Conservation (phyloP, 2,113 vertebrate species). For the Syrrhaptes paradoxus region DNA sequence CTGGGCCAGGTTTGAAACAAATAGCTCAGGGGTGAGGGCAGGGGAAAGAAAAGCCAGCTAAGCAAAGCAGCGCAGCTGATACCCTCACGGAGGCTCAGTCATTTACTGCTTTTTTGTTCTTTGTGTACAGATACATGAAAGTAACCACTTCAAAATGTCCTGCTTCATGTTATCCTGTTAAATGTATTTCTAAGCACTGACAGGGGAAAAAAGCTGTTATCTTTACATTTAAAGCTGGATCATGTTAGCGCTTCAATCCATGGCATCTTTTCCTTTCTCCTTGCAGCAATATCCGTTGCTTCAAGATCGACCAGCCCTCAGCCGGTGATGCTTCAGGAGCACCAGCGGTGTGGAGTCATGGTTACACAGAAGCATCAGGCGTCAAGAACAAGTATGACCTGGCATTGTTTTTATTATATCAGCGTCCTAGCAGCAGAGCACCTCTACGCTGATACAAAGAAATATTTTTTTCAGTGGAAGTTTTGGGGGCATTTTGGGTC, state of each 20-base stretch:
- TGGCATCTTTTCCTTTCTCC: conserved; percentile 7
- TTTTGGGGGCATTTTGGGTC: neutral
- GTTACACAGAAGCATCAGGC: conserved; percentile 94
- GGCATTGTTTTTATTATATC: fast-evolving
- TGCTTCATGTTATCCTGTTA: neutral
- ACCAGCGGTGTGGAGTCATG: conserved; percentile 96
- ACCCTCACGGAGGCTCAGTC: neutral
- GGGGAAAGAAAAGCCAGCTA: neutral
- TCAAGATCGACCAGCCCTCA: conserved; percentile 93
- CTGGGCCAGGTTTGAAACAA: neutral
- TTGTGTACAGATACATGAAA: neutral
- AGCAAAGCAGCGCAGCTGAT: neutral
- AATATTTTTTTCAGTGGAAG: neutral
- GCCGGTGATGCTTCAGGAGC: conserved; percentile 87
- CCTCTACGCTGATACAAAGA: neutral
- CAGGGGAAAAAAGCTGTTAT: too few relatives aligned
- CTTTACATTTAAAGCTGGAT: neutral
- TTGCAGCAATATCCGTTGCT: conserved; percentile 94
- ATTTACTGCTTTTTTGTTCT: neutral
- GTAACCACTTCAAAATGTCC: neutral
- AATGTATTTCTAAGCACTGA: neutral
- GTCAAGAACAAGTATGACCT: conserved; percentile 93
- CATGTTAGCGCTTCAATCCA: neutral
- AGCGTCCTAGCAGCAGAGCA: neutral
- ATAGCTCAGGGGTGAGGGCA: neutral